These are phyloP conservation scores for Mimachlamys varia DNA, from an alignment of 2,888 invertebrate species.

Conservation along the genomic window DNA sequence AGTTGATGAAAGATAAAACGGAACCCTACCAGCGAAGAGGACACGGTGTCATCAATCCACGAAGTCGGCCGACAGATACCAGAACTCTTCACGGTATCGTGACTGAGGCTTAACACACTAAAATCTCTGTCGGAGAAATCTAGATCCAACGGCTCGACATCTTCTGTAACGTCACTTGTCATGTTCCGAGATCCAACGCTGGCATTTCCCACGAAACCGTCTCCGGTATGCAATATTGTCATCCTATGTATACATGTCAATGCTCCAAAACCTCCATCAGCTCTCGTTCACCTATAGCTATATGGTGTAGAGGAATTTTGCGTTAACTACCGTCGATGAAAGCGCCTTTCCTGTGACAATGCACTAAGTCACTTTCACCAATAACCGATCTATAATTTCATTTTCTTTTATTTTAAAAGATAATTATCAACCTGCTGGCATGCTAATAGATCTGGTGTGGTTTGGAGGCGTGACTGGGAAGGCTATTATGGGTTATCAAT, in stretches of 20 bases:
- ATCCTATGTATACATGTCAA: not conserved
- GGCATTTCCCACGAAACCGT: constrained; percentile 28
- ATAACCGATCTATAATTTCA: constrained; percentile 24
- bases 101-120: constrained; percentile 39
- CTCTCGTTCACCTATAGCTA: not conserved
- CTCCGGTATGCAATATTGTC: not conserved
- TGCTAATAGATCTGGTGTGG: not conserved
- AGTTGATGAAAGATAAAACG: not conserved
- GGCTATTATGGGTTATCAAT: not conserved
- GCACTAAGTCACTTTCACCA: not conserved
- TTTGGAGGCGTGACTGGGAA: not conserved
- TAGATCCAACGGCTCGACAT: constrained; percentile 58
- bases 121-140: constrained; percentile 61
- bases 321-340: not conserved
- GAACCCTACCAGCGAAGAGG: not conserved
- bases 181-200: constrained; percentile 38
- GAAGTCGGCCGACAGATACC: not conserved
- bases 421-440: constrained; percentile 29
- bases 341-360: not conserved
- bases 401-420: constrained; percentile 18
- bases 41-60: not conserved
- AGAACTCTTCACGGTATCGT: not conserved
- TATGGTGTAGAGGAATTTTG: not conserved
- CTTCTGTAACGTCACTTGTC: constrained; percentile 46
- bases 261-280: not conserved